Evolutionary conservation across 2,797 vertebrate species (phyloP).

Genomic region (Synanceia verrucosa): DNA sequence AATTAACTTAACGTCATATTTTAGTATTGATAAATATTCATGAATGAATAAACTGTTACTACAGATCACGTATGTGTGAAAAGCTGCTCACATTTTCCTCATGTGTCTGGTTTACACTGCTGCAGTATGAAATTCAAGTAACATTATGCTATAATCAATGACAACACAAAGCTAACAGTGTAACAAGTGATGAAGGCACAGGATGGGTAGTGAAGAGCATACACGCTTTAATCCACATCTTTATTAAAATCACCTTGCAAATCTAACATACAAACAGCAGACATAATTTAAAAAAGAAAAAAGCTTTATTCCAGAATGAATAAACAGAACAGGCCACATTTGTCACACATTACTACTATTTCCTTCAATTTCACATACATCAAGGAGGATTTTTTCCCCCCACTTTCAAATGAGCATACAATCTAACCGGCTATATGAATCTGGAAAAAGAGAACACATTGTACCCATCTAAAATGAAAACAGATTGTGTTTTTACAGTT

Average conservation of each 20-base stretch:
- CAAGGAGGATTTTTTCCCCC: constrained; percentile 11
- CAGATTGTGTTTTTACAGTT: background rate
- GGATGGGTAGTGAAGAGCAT: background rate
- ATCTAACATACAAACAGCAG: constrained; percentile 34
- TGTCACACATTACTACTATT: constrained; percentile 34
- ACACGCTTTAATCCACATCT: constrained; percentile 25
- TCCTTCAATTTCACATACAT: constrained; percentile 40
- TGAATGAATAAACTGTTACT: too few species aligned
- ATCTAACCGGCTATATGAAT: background rate
- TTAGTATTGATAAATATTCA: background rate
- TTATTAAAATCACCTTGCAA: constrained; percentile 53
- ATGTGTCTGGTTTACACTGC: background rate
- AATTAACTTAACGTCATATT: background rate
- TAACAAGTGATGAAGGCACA: too few species aligned
- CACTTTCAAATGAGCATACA: constrained; percentile 17
- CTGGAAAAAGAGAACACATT: constrained; percentile 27
- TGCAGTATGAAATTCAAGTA: background rate
- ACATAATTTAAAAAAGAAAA: constrained; percentile 49
- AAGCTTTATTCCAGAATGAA: constrained; percentile 62
- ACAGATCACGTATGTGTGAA: background rate
- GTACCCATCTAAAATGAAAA: constrained; percentile 5
- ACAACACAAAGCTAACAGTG: background rate
- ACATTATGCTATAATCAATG: too few species aligned
- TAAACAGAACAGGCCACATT: constrained; percentile 34
- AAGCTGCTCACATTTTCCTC: background rate